phyloP scores from a whole-genome alignment of 2,113 vertebrate genomes.

The Noctilio leporinus region DNA sequence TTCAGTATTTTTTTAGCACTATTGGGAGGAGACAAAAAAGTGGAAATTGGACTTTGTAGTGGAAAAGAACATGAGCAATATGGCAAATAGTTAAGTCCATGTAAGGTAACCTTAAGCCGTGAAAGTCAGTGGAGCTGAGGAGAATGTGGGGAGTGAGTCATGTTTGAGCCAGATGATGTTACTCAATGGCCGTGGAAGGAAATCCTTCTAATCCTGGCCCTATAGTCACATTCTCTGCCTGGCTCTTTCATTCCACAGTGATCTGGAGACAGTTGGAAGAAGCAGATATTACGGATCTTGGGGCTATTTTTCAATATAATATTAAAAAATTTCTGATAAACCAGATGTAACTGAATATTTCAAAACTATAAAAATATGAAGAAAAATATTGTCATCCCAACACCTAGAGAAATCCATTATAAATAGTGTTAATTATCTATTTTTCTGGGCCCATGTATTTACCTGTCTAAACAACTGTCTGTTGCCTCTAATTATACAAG shows the following conservation, averaged over 20 bases:
- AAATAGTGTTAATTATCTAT: not conserved
- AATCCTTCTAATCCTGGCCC: not conserved
- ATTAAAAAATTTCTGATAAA: not conserved
- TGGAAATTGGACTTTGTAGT: not conserved
- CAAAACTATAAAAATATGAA: not conserved
- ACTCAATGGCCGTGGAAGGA: not conserved
- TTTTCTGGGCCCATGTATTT: not conserved
- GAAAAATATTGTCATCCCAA: not conserved
- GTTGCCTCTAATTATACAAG: not conserved
- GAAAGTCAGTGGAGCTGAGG: not conserved
- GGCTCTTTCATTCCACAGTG: not conserved
- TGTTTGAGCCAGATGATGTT: not conserved
- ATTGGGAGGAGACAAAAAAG: not conserved
- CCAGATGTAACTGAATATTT: not conserved
- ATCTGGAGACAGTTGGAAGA: not conserved
- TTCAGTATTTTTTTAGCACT: not conserved
- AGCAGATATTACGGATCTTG: not conserved
- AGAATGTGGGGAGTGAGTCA: not conserved
- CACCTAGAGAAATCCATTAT: not conserved
- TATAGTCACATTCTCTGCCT: not conserved
- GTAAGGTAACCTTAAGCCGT: not conserved
- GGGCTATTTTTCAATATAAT: not conserved
- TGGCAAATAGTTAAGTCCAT: not conserved
- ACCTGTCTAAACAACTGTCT: not conserved
- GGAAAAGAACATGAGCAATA: not conserved